phyloP scores from a whole-genome alignment of 2,888 invertebrate species.

The Tipula confusa region DNA sequence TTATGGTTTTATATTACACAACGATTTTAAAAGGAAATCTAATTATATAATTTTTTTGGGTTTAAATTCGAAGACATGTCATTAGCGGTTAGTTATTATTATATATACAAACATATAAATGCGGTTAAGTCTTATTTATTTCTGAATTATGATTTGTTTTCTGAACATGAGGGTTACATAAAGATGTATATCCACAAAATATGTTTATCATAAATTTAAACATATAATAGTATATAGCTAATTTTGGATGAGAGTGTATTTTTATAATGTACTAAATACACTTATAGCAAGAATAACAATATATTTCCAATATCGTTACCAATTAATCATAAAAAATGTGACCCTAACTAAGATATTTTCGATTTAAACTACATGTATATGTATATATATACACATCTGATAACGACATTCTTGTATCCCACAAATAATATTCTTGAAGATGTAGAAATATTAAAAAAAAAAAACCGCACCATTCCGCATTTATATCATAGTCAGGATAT shows the following conservation, averaged over 20 bases:
- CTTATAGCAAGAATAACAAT: background rate
- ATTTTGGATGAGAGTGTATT: background rate
- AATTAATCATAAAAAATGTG: slow-evolving; percentile 7
- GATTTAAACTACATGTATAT: background rate
- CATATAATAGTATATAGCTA: slow-evolving; percentile 3
- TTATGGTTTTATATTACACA: background rate
- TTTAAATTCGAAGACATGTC: background rate
- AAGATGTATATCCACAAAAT: background rate
- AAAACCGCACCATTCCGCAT: slow-evolving; percentile 27
- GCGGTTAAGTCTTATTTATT: background rate
- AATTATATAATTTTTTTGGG: background rate
- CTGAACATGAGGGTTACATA: background rate
- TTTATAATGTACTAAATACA: background rate
- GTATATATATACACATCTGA: background rate
- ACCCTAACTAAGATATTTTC: background rate
- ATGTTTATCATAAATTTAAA: background rate
- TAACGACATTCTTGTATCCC: slow-evolving; percentile 26
- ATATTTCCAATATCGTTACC: slow-evolving; percentile 9
- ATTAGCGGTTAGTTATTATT: slow-evolving; percentile 17
- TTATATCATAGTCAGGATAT: slow-evolving; percentile 13
- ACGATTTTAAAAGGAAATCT: background rate
- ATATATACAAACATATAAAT: no score
- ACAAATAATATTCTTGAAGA: slow-evolving; percentile 13
- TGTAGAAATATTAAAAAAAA: background rate
- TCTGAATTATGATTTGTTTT: slow-evolving; percentile 1